phyloP scores from a whole-genome alignment of 2,113 vertebrate genomes.

The Acanthochromis polyacanthus region DNA sequence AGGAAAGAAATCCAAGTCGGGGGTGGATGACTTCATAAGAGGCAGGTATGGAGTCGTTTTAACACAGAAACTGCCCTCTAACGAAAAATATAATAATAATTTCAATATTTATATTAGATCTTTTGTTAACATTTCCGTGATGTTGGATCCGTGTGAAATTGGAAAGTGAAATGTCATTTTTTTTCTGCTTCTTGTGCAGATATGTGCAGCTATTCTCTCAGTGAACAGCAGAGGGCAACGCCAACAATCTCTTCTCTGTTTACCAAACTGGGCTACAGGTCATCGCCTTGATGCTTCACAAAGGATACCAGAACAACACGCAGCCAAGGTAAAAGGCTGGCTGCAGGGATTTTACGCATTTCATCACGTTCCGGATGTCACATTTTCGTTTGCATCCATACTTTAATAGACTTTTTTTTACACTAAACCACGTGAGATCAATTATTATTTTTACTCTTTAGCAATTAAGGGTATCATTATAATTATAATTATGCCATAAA shows the following conservation, averaged over 20 bases:
- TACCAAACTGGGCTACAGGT: slow-evolving; percentile 72
- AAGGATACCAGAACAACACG: slow-evolving; percentile 58
- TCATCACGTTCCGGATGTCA: neutral
- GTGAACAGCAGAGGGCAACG: slow-evolving; percentile 78
- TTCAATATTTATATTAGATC: neutral
- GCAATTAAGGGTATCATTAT: neutral
- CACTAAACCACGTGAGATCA: neutral
- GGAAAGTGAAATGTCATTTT: neutral
- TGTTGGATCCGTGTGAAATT: neutral
- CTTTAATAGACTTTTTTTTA: neutral
- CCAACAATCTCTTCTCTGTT: slow-evolving; percentile 51
- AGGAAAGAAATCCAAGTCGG: neutral
- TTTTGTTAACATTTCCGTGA: neutral
- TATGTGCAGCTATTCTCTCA: slow-evolving; percentile 10
- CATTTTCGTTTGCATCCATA: neutral
- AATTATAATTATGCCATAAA: neutral
- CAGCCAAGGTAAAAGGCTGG: slow-evolving; percentile 55
- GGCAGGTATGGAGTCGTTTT: slow-evolving; percentile 24
- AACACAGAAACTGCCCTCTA: neutral
- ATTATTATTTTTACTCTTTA: neutral
- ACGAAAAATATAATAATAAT: neutral
- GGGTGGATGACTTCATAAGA: slow-evolving; percentile 50
- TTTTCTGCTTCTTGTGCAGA: neutral
- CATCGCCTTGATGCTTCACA: slow-evolving; percentile 62
- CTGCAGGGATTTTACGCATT: neutral